Percentiles rank a stretch among this genome's conserved stretches.
These are phyloP conservation scores for Novumbra hubbsi DNA, from an alignment of 2,797 vertebrate genomes.

Conservation along the genomic window DNA sequence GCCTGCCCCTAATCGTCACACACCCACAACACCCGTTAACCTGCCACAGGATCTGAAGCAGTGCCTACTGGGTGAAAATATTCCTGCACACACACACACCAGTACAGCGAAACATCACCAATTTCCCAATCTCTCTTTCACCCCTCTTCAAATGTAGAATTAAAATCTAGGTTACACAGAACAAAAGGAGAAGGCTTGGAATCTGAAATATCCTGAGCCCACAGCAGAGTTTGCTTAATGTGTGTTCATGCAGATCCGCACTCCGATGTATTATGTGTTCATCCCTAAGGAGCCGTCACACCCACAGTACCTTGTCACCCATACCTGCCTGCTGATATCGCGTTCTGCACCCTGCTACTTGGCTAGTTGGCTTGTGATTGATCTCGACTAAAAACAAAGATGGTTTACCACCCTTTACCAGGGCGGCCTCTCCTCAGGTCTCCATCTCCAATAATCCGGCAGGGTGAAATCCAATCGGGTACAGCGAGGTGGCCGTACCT, in stretches of 20 bases:
- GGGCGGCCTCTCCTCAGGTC: not conserved
- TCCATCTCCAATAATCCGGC: not conserved
- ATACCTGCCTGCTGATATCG: not conserved
- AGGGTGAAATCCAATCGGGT: not conserved
- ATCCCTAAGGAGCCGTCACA: not conserved
- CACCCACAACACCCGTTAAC: conserved; percentile 71
- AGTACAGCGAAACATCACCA: not conserved
- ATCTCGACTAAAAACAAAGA: not conserved
- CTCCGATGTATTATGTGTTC: not conserved
- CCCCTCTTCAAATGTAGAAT: not conserved
- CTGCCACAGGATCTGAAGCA: conserved; percentile 69
- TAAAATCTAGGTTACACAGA: not conserved
- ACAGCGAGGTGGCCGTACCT: not conserved
- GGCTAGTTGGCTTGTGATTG: not conserved
- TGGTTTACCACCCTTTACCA: not conserved
- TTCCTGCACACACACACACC: not conserved
- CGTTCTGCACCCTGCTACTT: not conserved
- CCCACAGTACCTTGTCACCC: not conserved
- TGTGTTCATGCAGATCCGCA: not conserved
- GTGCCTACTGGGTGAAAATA: conserved; percentile 36
- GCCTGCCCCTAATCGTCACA: conserved; percentile 58
- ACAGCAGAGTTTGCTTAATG: too few relatives aligned
- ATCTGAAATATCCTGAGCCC: not conserved
- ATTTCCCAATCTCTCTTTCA: not conserved
- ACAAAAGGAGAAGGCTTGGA: not conserved